These are phyloP conservation scores for Lutraria lutraria DNA, from an alignment of 2,888 invertebrate species.

Conservation along the genomic window DNA sequence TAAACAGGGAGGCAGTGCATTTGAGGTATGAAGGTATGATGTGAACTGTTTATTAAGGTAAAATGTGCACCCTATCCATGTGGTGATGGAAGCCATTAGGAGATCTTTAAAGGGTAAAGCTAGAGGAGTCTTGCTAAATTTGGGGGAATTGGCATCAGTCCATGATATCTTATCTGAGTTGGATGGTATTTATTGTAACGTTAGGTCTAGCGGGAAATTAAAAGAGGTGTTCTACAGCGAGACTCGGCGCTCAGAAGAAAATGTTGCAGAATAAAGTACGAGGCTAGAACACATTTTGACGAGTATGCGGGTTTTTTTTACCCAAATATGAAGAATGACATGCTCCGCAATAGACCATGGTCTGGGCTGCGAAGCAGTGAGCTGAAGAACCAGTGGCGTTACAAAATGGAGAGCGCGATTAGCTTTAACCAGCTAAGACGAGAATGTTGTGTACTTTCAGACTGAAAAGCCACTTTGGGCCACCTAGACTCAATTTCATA, in stretches of 20 bases:
- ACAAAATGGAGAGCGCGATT: background rate
- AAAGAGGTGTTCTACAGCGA: conserved; percentile 17
- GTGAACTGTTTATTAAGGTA: conserved; percentile 18
- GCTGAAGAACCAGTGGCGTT: background rate
- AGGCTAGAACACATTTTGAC: background rate
- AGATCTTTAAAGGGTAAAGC: conserved; percentile 9
- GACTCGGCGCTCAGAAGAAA: background rate
- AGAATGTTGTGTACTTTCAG: background rate
- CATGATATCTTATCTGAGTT: conserved; percentile 3
- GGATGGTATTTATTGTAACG: conserved; percentile 14
- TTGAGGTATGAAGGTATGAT: conserved; percentile 21
- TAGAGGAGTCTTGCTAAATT: background rate
- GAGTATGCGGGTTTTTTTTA: background rate
- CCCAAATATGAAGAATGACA: background rate
- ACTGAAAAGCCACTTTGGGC: too few relatives aligned
- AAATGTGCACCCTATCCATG: background rate
- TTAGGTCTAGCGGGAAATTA: background rate
- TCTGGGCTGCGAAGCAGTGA: background rate
- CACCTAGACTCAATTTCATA: too few relatives aligned
- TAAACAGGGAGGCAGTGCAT: background rate
- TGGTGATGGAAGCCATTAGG: conserved; percentile 16
- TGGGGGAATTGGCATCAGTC: conserved; percentile 6
- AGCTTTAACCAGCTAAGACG: background rate
- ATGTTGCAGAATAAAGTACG: conserved; percentile 5
- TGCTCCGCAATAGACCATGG: background rate